A percentile compares a stretch with the other conserved stretches of the same genome.
phyloP scores from a whole-genome alignment of 2,888 invertebrate species.

The Teleogryllus oceanicus region DNA sequence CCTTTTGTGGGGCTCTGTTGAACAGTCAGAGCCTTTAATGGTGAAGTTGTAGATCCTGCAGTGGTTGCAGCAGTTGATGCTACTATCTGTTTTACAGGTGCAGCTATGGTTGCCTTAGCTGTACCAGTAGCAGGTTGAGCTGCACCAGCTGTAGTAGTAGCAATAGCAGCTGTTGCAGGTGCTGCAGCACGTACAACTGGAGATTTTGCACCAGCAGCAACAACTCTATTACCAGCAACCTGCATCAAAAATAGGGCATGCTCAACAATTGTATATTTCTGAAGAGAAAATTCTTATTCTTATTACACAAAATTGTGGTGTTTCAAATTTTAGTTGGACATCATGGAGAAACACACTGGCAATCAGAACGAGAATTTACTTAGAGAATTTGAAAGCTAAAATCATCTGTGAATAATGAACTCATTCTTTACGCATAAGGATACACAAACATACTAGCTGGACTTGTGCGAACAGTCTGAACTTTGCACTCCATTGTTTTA shows the following conservation, averaged over 20 bases:
- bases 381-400: too few relatives aligned
- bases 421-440: too few relatives aligned
- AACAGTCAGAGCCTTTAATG: conserved; percentile 38
- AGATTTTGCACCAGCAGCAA: conserved; percentile 30
- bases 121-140: conserved; percentile 43
- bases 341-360: too few relatives aligned
- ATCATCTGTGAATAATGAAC: too few relatives aligned
- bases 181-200: conserved; percentile 38
- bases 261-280: too few relatives aligned
- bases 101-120: conserved; percentile 42
- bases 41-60: conserved; percentile 39
- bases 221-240: conserved; percentile 26
- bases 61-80: conserved; percentile 42
- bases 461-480: too few relatives aligned
- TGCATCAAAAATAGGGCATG: neutral
- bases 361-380: too few relatives aligned
- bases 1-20: conserved; percentile 32
- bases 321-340: too few relatives aligned
- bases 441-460: too few relatives aligned
- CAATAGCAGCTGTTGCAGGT: conserved; percentile 40
- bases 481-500: too few relatives aligned
- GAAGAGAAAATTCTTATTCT: too few relatives aligned
- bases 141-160: conserved; percentile 37
- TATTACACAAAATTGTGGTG: too few relatives aligned
- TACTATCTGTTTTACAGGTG: conserved; percentile 39